phyloP scores from a whole-genome alignment of 2,888 invertebrate species.

The Neelides folsomi region DNA sequence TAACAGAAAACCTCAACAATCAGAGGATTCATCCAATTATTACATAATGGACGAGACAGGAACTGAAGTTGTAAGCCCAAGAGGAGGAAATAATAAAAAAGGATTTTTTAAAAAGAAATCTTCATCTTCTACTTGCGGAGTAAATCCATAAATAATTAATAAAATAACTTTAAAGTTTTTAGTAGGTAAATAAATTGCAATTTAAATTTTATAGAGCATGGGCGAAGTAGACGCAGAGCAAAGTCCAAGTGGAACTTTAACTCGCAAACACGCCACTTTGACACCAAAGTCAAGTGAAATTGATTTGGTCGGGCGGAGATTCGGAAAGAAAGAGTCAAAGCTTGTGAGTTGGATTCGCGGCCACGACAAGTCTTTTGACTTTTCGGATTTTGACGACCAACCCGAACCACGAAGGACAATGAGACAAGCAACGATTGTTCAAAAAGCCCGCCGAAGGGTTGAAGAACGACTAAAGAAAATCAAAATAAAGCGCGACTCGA shows the following conservation, averaged over 20 bases:
- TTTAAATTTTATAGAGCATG: constrained; percentile 24
- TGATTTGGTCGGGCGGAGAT: constrained; percentile 20
- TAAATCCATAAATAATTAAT: too few species aligned
- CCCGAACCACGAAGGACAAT: constrained; percentile 26
- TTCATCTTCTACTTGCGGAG: constrained; percentile 74
- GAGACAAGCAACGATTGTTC: constrained; percentile 43
- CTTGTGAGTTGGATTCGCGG: constrained; percentile 26
- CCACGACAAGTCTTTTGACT: constrained; percentile 29
- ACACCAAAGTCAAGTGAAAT: constrained; percentile 33
- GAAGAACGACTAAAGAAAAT: constrained; percentile 71
- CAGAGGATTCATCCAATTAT: constrained; percentile 28
- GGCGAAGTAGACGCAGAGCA: constrained; percentile 33
- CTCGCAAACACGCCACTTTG: constrained; percentile 31
- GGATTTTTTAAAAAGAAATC: constrained; percentile 75
- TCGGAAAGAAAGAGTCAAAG: constrained; percentile 26
- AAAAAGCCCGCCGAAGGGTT: constrained; percentile 72
- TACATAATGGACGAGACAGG: constrained; percentile 51
- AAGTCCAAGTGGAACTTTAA: constrained; percentile 33
- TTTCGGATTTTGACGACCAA: constrained; percentile 26
- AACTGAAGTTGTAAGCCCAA: constrained; percentile 36
- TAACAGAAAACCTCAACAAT: constrained; percentile 36
- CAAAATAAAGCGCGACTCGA: constrained; percentile 33
- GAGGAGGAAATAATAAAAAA: constrained; percentile 45
- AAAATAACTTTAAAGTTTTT: too few species aligned
- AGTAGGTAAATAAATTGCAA: too few species aligned